Conservation (phyloP, 2,113 vertebrate species). For the Scopus umbretta region DNA sequence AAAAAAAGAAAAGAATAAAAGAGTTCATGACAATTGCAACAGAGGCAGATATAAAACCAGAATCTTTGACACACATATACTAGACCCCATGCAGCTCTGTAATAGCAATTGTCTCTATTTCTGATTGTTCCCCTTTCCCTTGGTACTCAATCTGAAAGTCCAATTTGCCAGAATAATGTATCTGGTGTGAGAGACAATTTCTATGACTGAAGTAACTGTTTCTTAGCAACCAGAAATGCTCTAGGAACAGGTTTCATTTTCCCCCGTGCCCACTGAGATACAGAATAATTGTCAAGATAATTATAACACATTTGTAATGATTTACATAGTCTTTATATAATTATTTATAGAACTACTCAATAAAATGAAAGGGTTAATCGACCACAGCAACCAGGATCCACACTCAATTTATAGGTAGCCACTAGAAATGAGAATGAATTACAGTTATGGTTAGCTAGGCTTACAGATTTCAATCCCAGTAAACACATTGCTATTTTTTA, state of each 20-base stretch:
- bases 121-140: conserved; percentile 50
- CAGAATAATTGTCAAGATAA: conserved; percentile 12
- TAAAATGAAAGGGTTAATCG: not conserved
- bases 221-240: conserved; percentile 35
- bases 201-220: conserved; percentile 45
- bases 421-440: not conserved
- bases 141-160: conserved; percentile 57
- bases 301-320: conserved; percentile 16
- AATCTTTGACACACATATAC: not conserved
- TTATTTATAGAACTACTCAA: not conserved
- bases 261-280: not conserved
- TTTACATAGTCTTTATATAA: not conserved
- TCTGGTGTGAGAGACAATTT: conserved; percentile 35
- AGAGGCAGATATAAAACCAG: not conserved
- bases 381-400: not conserved
- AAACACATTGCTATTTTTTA: not conserved
- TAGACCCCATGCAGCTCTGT: conserved; percentile 30
- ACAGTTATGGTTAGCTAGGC: not conserved
- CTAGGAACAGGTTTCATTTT: conserved; percentile 19
- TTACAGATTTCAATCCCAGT: not conserved
- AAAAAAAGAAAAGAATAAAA: no score
- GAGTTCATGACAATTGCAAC: not conserved
- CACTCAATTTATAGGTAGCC: not conserved
- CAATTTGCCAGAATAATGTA: conserved; percentile 45
- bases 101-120: conserved; percentile 50